A percentile compares a stretch with the other conserved stretches of the same genome.
These are phyloP conservation scores for Mola mola DNA, from an alignment of 2,113 vertebrate genomes.

Conservation along the genomic window DNA sequence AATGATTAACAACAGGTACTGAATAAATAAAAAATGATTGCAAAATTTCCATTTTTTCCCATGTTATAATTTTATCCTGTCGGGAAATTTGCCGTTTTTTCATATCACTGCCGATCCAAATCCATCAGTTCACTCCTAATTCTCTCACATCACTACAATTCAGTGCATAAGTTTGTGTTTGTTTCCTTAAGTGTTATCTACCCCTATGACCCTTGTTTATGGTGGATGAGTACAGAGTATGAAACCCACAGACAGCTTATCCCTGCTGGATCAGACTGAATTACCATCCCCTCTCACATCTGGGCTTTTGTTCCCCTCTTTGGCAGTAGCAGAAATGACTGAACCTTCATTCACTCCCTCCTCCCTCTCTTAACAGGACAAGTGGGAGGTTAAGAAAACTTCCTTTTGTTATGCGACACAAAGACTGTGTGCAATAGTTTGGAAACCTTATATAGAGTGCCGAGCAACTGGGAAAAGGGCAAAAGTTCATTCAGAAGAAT, in stretches of 20 bases:
- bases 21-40: not conserved
- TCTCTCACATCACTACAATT: conserved; percentile 2
- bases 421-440: conserved; percentile 85
- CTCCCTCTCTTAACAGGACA: conserved; percentile 62
- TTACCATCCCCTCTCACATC: conserved; percentile 89
- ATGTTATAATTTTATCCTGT: not conserved
- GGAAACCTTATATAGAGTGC: conserved; percentile 84
- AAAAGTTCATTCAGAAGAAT: conserved; percentile 70
- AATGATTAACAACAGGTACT: not conserved
- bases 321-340: conserved; percentile 86
- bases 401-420: conserved; percentile 86
- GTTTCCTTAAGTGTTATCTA: conserved; percentile 76
- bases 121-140: not conserved
- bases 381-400: conserved; percentile 77
- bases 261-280: conserved; percentile 84
- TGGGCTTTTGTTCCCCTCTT: conserved; percentile 85
- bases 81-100: not conserved
- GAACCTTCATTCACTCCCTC: conserved; percentile 79
- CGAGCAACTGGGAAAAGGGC: conserved; percentile 82
- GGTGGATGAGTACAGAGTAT: conserved; percentile 80
- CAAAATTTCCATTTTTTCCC: not conserved
- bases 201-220: conserved; percentile 79
- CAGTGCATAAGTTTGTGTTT: conserved; percentile 34
- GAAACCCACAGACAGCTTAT: conserved; percentile 87
- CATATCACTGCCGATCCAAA: not conserved